Evolutionary conservation across 37 sponge, comb jelly and placozoan genomes (phyloP).

Genomic region (Lycopodina hypogea): DNA sequence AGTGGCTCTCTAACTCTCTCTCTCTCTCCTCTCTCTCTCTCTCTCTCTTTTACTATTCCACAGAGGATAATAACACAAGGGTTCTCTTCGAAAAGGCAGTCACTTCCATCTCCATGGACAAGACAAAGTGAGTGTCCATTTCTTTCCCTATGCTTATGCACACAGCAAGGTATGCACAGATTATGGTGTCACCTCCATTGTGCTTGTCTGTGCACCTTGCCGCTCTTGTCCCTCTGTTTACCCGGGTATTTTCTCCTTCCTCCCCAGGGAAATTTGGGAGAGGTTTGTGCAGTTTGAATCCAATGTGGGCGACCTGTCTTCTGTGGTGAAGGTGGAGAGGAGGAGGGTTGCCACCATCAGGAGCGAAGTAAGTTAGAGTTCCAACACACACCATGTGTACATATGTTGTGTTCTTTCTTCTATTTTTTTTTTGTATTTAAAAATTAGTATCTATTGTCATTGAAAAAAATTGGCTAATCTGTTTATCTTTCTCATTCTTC

Average conservation of each 20-base stretch:
- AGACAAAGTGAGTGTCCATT: slow-evolving; percentile 58
- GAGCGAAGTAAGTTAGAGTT: slow-evolving; percentile 4
- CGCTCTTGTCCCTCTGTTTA: background rate
- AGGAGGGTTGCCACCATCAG: slow-evolving; percentile 58
- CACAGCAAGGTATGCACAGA: too few relatives aligned
- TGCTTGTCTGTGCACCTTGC: background rate
- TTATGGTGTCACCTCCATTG: too few relatives aligned
- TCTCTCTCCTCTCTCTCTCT: too few relatives aligned
- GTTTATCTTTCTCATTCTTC: too few relatives aligned
- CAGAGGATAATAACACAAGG: slow-evolving; percentile 96
- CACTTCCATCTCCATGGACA: slow-evolving; percentile 52
- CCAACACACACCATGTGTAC: background rate
- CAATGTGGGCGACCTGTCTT: slow-evolving; percentile 84
- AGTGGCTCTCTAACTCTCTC: too few relatives aligned
- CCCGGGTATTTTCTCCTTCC: too few relatives aligned
- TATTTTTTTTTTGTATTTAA: too few relatives aligned
- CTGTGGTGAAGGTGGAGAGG: slow-evolving; percentile 86
- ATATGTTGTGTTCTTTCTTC: too few relatives aligned
- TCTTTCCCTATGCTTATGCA: too few relatives aligned
- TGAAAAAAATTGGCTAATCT: too few relatives aligned
- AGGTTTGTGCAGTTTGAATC: slow-evolving; percentile 86
- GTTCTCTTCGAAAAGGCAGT: slow-evolving; percentile 89
- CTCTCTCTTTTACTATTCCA: too few relatives aligned
- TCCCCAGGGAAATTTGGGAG: slow-evolving; percentile 72
- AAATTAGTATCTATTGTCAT: too few relatives aligned